phyloP scores from a whole-genome alignment of 2,888 invertebrate species.

The Pterobdella sp. region DNA sequence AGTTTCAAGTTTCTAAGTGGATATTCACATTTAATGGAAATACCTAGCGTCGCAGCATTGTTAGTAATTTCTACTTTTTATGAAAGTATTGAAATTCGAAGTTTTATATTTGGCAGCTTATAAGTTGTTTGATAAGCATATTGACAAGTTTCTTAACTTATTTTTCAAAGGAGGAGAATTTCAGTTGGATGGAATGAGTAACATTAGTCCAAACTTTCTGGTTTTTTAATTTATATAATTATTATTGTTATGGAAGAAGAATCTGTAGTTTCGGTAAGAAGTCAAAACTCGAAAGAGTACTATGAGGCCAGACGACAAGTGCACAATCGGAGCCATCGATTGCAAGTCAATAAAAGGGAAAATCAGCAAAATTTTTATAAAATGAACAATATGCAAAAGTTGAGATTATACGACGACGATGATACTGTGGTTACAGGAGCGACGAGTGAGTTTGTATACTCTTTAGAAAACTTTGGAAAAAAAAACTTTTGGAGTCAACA shows the following conservation, averaged over 20 bases:
- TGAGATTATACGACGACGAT: constrained; percentile 73
- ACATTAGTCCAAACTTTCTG: not conserved
- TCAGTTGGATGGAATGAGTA: not conserved
- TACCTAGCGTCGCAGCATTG: too few species aligned
- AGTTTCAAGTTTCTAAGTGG: too few species aligned
- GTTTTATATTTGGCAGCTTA: too few species aligned
- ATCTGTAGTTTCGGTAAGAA: constrained; percentile 72
- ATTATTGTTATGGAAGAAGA: constrained; percentile 74
- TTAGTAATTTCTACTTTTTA: too few species aligned
- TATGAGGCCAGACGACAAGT: constrained; percentile 44
- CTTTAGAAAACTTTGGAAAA: constrained; percentile 66
- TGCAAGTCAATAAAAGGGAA: constrained; percentile 40
- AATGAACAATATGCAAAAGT: constrained; percentile 31
- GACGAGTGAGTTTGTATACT: constrained; percentile 88
- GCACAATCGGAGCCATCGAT: constrained; percentile 35
- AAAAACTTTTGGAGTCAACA: constrained; percentile 33
- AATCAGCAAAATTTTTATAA: constrained; percentile 38
- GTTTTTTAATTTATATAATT: not conserved
- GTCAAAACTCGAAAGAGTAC: constrained; percentile 72
- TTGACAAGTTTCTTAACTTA: not conserved
- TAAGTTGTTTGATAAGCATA: too few species aligned
- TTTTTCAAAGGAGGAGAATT: not conserved
- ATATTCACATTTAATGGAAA: too few species aligned
- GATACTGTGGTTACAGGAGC: constrained; percentile 93
- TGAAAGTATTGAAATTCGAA: too few species aligned